These are phyloP conservation scores for Drosophila mimetica DNA, from an alignment of 2,888 invertebrate genomes.

Conservation along the genomic window DNA sequence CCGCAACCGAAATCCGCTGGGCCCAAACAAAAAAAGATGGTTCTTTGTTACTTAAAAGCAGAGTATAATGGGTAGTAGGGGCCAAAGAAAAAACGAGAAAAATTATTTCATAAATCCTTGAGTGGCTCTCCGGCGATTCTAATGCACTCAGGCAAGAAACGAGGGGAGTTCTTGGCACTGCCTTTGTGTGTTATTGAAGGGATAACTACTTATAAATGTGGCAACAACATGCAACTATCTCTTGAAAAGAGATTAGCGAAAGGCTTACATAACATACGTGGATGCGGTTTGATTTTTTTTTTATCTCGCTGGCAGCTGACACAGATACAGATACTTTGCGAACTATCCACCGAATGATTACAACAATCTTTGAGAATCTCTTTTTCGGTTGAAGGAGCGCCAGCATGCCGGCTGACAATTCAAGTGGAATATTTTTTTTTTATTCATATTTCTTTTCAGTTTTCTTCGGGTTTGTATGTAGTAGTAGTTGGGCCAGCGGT, in stretches of 20 bases:
- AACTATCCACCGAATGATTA: conserved; percentile 45
- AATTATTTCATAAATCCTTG: conserved; percentile 74
- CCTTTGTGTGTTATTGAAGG: conserved; percentile 43
- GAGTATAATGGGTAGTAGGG: conserved; percentile 39
- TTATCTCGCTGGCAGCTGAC: conserved; percentile 57
- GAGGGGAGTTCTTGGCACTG: conserved; percentile 33
- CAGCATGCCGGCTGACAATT: conserved; percentile 71
- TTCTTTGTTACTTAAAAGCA: conserved; percentile 56
- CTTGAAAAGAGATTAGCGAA: conserved; percentile 41
- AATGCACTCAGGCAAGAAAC: conserved; percentile 77
- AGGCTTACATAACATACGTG: conserved; percentile 70
- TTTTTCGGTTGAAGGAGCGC: conserved; percentile 36
- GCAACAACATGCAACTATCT: conserved; percentile 55
- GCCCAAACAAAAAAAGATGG: conserved; percentile 19
- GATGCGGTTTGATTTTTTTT: conserved; percentile 66
- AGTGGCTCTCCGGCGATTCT: conserved; percentile 59
- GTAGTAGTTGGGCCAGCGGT: conserved; percentile 51
- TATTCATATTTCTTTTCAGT: conserved; percentile 32
- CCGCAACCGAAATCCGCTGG: conserved; percentile 57
- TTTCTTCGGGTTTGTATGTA: conserved; percentile 37
- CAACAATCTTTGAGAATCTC: conserved; percentile 48
- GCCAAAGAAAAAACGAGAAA: conserved; percentile 30
- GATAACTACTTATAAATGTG: conserved; percentile 42
- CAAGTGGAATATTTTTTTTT: conserved; percentile 64
- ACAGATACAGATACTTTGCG: conserved; percentile 36